Conservation (phyloP, 2,113 vertebrate species). For the Eudyptes chrysolophus region DNA sequence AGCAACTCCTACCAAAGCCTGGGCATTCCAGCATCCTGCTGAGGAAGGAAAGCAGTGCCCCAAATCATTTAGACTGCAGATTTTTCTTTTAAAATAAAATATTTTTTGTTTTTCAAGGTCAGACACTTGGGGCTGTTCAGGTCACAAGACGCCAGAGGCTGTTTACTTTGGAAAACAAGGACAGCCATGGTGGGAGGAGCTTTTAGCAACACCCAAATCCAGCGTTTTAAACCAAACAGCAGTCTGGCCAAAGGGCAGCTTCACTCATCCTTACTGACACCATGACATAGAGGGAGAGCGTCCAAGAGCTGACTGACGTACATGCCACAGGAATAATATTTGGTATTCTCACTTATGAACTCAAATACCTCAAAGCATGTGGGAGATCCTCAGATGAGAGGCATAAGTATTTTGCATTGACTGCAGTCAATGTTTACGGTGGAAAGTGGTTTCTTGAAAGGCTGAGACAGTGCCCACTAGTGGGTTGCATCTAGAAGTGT, state of each 20-base stretch:
- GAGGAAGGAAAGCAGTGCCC: constrained; percentile 28
- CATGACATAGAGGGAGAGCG: not conserved
- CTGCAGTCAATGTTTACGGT: not conserved
- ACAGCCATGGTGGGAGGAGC: not conserved
- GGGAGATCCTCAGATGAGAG: not conserved
- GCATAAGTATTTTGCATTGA: constrained; percentile 7
- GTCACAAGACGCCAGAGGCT: constrained; percentile 28
- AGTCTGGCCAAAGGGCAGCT: constrained; percentile 36
- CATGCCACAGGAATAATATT: not conserved
- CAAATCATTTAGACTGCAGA: constrained; percentile 7
- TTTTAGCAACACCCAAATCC: constrained; percentile 23
- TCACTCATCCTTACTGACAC: constrained; percentile 24
- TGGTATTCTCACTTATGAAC: not conserved
- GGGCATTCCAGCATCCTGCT: constrained; percentile 21
- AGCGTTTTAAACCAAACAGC: constrained; percentile 24
- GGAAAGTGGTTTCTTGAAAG: constrained; percentile 6
- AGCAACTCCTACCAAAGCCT: not conserved
- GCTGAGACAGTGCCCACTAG: not conserved
- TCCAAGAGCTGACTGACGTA: not conserved
- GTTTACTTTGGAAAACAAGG: constrained; percentile 60
- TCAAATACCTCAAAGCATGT: not conserved
- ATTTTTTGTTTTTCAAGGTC: constrained; percentile 51
- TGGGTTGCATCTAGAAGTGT: not conserved
- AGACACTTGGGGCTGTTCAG: constrained; percentile 22
- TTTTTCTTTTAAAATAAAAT: constrained; percentile 43